A percentile compares a stretch with the other conserved stretches of the same genome.
phyloP scores from a whole-genome alignment of 1,140 invertebrate species.

The Helicorthomorpha holstii region DNA sequence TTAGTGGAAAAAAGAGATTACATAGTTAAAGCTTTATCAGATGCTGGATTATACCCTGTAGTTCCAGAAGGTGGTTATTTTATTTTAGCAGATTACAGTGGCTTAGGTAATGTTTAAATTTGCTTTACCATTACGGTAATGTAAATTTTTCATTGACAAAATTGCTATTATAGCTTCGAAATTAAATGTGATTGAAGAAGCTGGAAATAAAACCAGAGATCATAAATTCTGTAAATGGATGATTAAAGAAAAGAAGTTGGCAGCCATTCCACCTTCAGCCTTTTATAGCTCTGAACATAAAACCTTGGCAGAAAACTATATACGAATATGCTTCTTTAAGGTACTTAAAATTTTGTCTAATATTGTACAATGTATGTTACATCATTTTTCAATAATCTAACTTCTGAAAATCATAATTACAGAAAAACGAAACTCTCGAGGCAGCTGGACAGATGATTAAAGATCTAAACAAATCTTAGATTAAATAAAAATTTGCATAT shows the following conservation, averaged over 20 bases:
- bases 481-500: no score
- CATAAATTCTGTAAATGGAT: slow-evolving; percentile 90
- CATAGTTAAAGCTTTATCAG: slow-evolving; percentile 40
- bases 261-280: slow-evolving; percentile 86
- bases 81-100: slow-evolving; percentile 82
- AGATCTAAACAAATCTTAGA: no score
- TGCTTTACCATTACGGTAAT: no score
- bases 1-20: slow-evolving; percentile 67
- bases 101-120: slow-evolving; percentile 42
- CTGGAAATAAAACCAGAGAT: slow-evolving; percentile 47
- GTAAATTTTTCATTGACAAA: no score
- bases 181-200: slow-evolving; percentile 13
- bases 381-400: no score
- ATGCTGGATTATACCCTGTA: slow-evolving; percentile 75
- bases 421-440: no score
- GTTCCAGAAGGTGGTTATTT: slow-evolving; percentile 97
- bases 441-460: no score
- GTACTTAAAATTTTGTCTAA: no score
- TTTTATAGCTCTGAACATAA: slow-evolving; percentile 79
- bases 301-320: slow-evolving; percentile 63
- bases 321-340: slow-evolving; percentile 86
- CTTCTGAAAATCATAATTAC: no score
- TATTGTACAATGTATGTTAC: no score
- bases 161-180: neutral
- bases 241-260: slow-evolving; percentile 76